Evolutionary conservation across 2,113 vertebrate genomes (phyloP).

Genomic region (Nesogale talazaci): DNA sequence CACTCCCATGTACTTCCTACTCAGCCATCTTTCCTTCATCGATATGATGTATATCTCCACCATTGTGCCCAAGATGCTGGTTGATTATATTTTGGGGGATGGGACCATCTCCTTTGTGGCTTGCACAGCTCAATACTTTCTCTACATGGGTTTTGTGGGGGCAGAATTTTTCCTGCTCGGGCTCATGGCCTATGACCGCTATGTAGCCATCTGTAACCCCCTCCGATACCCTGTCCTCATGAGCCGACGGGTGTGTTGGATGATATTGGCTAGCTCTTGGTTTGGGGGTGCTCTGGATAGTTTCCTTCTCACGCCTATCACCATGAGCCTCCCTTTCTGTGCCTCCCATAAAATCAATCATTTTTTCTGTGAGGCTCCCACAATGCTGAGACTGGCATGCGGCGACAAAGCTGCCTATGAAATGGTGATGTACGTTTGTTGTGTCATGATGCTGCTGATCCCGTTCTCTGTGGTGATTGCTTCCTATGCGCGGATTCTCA

Average conservation of each 20-base stretch:
- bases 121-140: constrained; percentile 69
- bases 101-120: constrained; percentile 57
- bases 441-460: constrained; percentile 65
- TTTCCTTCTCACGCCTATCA: constrained; percentile 68
- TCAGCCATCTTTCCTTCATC: constrained; percentile 74
- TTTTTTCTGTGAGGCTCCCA: constrained; percentile 74
- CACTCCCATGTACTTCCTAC: constrained; percentile 78
- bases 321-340: constrained; percentile 76
- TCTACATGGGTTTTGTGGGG: constrained; percentile 70
- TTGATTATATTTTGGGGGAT: constrained; percentile 6
- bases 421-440: constrained; percentile 67
- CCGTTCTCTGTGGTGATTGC: constrained; percentile 61
- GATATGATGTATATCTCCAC: constrained; percentile 74
- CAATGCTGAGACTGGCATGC: constrained; percentile 77
- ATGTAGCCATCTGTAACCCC: constrained; percentile 66
- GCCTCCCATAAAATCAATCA: constrained; percentile 69
- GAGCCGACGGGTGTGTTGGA: constrained; percentile 53
- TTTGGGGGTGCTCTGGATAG: constrained; percentile 66
- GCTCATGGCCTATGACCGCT: constrained; percentile 77
- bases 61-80: constrained; percentile 70
- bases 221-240: constrained; percentile 69
- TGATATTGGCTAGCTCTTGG: constrained; percentile 67
- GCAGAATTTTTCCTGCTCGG: constrained; percentile 77
- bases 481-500: constrained; percentile 53
- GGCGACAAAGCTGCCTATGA: constrained; percentile 70